Evolutionary conservation across 2,113 vertebrate species (phyloP), one percentile per base, ranked within the genome.

Genomic region (Callionymus lyra): DNA sequence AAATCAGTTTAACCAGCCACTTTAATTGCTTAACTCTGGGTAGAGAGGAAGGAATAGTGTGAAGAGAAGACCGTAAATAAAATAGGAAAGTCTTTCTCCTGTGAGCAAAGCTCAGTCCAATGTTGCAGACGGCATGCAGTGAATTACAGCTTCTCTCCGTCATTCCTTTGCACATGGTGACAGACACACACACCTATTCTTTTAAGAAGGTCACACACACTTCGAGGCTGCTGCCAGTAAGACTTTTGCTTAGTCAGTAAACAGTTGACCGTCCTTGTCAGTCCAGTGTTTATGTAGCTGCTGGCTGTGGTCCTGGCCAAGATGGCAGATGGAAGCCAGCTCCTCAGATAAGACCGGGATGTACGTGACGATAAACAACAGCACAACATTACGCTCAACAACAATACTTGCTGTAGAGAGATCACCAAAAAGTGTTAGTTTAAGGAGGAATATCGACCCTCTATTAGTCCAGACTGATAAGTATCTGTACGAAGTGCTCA

Each of bases 181-280:
- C 36, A 34, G 33, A 49, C 41, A 16, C 42, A 54, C 54, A 39
- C 41, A 44, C 39, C 34, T 35, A 32, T 31, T 3, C n/a, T 19
- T 31, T 12, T 21, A 17, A 21, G 17, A n/a, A 11, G 13, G 12
- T 9, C 65, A 65, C 62, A 48, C 56, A 44, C 72, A 50, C 51
- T 56, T 6, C 14, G 58, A 44, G 59, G 45, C 54, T 59, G 53
- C 53, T 82, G 78, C 79, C 82, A 81, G 81, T 70, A 81, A 82
- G 63, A 79, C 73, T 85, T 86, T 63, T 83, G 82, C 84, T 82
- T 84, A 15, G 82, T 85, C 84, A 85, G 82, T 85, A 85, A 84
- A 82, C 79, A 80, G 76, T 72, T 65, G 84, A 84, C 84, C 81
- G 84, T 85, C 84, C 83, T 86, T 86, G 84, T 86, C 83, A 83